These are phyloP conservation scores for Venustoraphidia nigricollis DNA, from an alignment of 2,888 invertebrate species.

Conservation along the genomic window DNA sequence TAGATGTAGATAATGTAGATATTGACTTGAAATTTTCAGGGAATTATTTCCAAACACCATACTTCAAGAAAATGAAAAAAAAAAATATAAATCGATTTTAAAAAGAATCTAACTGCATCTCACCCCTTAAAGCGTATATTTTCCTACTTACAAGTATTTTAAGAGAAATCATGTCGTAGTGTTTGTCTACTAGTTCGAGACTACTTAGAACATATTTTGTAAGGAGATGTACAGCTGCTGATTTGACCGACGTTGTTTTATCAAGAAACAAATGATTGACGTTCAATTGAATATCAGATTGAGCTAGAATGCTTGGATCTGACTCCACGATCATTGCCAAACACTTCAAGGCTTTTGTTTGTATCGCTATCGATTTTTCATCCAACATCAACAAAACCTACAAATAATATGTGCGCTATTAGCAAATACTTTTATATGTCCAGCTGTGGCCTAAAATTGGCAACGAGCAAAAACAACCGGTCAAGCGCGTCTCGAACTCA, in stretches of 20 bases:
- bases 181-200: constrained; percentile 92
- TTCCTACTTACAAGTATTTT: constrained; percentile 57
- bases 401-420: constrained; percentile 8
- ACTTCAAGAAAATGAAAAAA: too few species aligned
- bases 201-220: constrained; percentile 96
- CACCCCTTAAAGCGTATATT: too few species aligned
- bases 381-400: constrained; percentile 76
- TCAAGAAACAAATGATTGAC: constrained; percentile 93
- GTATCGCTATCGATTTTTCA: constrained; percentile 86
- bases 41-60: too few species aligned
- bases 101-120: too few species aligned
- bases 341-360: constrained; percentile 99
- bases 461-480: too few species aligned
- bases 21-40: too few species aligned
- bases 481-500: too few species aligned
- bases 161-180: constrained; percentile 91
- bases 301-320: constrained; percentile 79
- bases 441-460: too few species aligned
- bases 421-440: too few species aligned
- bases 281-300: constrained; percentile 91
- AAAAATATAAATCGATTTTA: too few species aligned
- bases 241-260: constrained; percentile 92
- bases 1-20: too few species aligned
- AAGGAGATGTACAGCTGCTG: constrained; percentile 96
- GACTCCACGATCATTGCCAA: constrained; percentile 97